Percentiles rank a stretch among this genome's conserved stretches.
Conservation (phyloP, 1,140 invertebrate genomes). For the Meloidogyne exigua region DNA sequence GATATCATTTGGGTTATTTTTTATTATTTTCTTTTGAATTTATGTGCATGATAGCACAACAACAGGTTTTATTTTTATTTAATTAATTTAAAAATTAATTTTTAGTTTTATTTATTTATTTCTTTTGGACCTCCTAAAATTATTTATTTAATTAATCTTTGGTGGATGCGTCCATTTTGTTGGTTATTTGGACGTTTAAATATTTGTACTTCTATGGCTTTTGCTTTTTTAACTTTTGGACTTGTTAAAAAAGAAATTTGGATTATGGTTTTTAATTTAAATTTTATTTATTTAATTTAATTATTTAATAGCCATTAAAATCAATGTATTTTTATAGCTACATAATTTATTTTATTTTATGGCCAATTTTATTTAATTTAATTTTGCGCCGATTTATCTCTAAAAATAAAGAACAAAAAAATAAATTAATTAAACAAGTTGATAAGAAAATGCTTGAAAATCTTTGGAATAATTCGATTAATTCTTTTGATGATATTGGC, state of each 20-base stretch:
- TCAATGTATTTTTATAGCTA: slow-evolving; percentile 61
- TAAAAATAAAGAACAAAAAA: not conserved
- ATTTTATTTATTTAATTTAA: not conserved
- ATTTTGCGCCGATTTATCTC: slow-evolving; percentile 8
- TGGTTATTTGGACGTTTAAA: slow-evolving; percentile 58
- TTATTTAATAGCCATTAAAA: slow-evolving; percentile 54
- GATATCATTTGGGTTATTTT: slow-evolving; percentile 67
- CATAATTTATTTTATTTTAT: slow-evolving; percentile 56
- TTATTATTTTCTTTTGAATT: slow-evolving; percentile 67
- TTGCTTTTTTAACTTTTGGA: slow-evolving; percentile 62
- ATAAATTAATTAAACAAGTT: not conserved
- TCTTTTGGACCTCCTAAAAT: slow-evolving; percentile 41
- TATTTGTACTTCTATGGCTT: slow-evolving; percentile 61
- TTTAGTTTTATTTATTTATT: slow-evolving; percentile 58
- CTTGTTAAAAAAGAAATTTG: slow-evolving; percentile 62
- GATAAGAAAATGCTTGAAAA: slow-evolving; percentile 30
- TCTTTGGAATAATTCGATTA: slow-evolving; percentile 46
- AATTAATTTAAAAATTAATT: slow-evolving; percentile 20
- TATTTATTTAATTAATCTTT: slow-evolving; percentile 38
- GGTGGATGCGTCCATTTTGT: slow-evolving; percentile 46
- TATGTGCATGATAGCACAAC: slow-evolving; percentile 54
- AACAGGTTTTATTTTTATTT: slow-evolving; percentile 44
- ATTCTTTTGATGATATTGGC: slow-evolving; percentile 30
- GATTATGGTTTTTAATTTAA: slow-evolving; percentile 37
- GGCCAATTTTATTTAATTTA: slow-evolving; percentile 48